Conservation (phyloP, 2,797 vertebrate species). For the Lagocephalus sceleratus region DNA sequence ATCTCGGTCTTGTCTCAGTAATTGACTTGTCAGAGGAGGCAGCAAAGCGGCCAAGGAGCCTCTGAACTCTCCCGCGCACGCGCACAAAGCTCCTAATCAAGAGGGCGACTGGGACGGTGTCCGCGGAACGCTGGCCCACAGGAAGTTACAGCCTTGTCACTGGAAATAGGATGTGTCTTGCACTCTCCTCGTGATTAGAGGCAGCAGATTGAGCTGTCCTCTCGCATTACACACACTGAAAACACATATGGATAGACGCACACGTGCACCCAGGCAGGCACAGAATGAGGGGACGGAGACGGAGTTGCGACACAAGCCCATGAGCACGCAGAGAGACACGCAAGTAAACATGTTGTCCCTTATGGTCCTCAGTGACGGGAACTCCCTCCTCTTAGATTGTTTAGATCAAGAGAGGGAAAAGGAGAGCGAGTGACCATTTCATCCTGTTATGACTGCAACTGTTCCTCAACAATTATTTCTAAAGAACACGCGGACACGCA, state of each 20-base stretch:
- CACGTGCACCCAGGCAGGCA: conserved; percentile 11
- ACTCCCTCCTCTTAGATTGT: conserved; percentile 44
- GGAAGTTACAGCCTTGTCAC: conserved; percentile 71
- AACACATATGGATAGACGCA: not conserved
- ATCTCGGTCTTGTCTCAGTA: conserved; percentile 51
- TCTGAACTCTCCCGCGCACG: conserved; percentile 32
- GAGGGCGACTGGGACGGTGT: conserved; percentile 32
- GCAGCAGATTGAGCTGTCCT: conserved; percentile 72
- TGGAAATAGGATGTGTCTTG: conserved; percentile 74
- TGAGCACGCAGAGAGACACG: conserved; percentile 10
- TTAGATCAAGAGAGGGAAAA: conserved; percentile 32
- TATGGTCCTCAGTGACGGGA: conserved; percentile 29
- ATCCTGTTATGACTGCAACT: conserved; percentile 54
- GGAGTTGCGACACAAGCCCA: conserved; percentile 30
- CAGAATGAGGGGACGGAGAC: conserved; percentile 23
- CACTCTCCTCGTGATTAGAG: conserved; percentile 64
- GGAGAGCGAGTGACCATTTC: conserved; percentile 40
- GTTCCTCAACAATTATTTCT: not conserved
- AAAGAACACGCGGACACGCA: not conserved
- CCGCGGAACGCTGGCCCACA: conserved; percentile 57
- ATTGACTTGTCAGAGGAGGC: conserved; percentile 51
- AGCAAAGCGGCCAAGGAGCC: conserved; percentile 29
- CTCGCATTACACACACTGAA: conserved; percentile 57
- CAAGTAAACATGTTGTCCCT: conserved; percentile 36
- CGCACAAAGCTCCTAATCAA: conserved; percentile 49